phyloP scores from a whole-genome alignment of 92 coral and sea anemone species.

The Parazoanthus swiftii region DNA sequence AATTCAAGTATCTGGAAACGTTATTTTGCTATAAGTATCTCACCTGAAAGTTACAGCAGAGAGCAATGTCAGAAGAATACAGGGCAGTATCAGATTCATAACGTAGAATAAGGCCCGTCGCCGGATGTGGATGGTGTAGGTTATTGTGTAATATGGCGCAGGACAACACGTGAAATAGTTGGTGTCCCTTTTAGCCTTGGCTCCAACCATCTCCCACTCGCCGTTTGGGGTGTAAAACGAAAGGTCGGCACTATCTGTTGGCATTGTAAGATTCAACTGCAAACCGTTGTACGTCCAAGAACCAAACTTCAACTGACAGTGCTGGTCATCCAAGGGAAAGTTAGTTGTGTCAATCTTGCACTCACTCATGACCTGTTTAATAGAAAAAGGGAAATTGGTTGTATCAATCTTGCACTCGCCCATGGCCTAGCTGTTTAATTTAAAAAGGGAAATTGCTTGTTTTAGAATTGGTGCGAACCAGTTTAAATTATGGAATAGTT shows the following conservation, averaged over 20 bases:
- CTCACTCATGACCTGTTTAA: slow-evolving; percentile 52
- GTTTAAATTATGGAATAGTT: too few species aligned
- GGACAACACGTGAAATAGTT: slow-evolving; percentile 49
- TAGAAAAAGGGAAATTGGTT: background rate
- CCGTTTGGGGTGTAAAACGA: slow-evolving; percentile 65
- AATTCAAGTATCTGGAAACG: too few species aligned
- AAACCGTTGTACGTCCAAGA: slow-evolving; percentile 78
- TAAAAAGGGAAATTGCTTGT: too few species aligned
- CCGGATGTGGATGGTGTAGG: slow-evolving; percentile 65
- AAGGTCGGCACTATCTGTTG: slow-evolving; percentile 62
- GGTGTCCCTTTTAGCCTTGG: slow-evolving; percentile 46
- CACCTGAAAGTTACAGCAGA: slow-evolving; percentile 72
- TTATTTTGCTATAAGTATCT: background rate
- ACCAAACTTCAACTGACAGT: slow-evolving; percentile 65
- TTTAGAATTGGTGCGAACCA: too few species aligned
- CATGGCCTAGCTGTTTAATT: slow-evolving; percentile 33
- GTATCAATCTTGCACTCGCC: slow-evolving; percentile 30
- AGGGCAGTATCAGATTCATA: slow-evolving; percentile 74
- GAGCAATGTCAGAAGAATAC: slow-evolving; percentile 70
- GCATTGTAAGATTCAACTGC: slow-evolving; percentile 61
- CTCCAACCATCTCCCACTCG: slow-evolving; percentile 73
- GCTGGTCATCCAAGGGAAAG: slow-evolving; percentile 79
- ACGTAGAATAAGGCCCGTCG: slow-evolving; percentile 74
- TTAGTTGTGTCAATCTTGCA: slow-evolving; percentile 83
- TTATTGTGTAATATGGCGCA: slow-evolving; percentile 59